These are phyloP conservation scores for Lagocephalus sceleratus DNA, from an alignment of 2,797 vertebrate species.

Conservation along the genomic window DNA sequence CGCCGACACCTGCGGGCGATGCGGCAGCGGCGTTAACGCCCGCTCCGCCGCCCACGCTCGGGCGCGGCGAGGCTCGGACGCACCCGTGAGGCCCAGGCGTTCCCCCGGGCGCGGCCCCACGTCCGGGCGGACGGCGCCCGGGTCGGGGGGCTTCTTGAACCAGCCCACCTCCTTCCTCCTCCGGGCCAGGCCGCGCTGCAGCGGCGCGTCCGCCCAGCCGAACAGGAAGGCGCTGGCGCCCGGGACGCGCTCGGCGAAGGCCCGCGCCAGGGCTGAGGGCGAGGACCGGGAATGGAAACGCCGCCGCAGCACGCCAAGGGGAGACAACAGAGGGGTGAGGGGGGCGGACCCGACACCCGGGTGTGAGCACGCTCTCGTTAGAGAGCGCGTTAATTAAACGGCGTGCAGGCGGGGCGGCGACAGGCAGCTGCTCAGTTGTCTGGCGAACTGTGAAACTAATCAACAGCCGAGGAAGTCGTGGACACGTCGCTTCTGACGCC, in stretches of 20 bases:
- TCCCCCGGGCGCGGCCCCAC: slow-evolving; percentile 59
- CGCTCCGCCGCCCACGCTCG: no score
- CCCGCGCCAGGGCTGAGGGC: slow-evolving; percentile 66
- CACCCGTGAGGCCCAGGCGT: slow-evolving; percentile 78
- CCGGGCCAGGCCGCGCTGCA: slow-evolving; percentile 70
- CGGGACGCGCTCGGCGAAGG: slow-evolving; percentile 61
- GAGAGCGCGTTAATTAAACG: slow-evolving; percentile 22
- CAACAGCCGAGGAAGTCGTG: slow-evolving; percentile 25
- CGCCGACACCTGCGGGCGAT: slow-evolving; percentile 71
- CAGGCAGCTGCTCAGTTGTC: not conserved
- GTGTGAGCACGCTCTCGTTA: slow-evolving; percentile 23
- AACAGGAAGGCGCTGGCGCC: slow-evolving; percentile 79
- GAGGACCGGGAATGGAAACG: slow-evolving; percentile 1
- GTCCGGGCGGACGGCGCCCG: slow-evolving; percentile 60
- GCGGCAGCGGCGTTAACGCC: no score
- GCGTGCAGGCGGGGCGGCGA: not conserved
- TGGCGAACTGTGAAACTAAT: slow-evolving; percentile 37
- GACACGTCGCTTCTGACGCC: not conserved
- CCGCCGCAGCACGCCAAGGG: slow-evolving; percentile 2
- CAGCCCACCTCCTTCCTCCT: slow-evolving; percentile 80
- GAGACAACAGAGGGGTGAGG: slow-evolving; percentile 37
- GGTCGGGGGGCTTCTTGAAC: slow-evolving; percentile 67
- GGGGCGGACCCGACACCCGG: slow-evolving; percentile 16
- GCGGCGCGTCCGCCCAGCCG: slow-evolving; percentile 73
- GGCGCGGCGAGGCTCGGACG: slow-evolving; percentile 4